These are phyloP conservation scores for Ecliptopera silaceata DNA, from an alignment of 2,888 invertebrate genomes.

Conservation along the genomic window DNA sequence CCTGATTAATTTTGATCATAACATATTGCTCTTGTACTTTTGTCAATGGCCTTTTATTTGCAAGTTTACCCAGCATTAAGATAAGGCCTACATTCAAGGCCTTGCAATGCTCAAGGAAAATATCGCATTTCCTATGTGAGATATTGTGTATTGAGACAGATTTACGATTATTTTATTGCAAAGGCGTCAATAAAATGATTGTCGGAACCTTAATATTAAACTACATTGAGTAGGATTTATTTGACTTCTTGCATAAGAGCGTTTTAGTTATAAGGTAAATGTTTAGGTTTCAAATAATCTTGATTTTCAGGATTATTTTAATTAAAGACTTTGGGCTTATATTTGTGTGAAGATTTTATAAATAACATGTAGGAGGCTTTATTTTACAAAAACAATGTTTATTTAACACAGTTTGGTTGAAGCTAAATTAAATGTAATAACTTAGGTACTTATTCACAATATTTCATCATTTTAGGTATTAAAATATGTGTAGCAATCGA, in stretches of 20 bases:
- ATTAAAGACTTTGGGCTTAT: background rate
- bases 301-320: background rate
- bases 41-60: too few relatives aligned
- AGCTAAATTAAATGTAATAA: too few relatives aligned
- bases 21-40: too few relatives aligned
- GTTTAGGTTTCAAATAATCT: background rate
- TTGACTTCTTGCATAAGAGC: background rate
- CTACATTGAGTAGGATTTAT: constrained; percentile 1
- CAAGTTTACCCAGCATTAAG: too few relatives aligned
- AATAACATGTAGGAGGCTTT: constrained; percentile 1
- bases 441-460: background rate
- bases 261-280: constrained; percentile 5
- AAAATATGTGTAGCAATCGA: too few relatives aligned
- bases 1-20: too few relatives aligned
- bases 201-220: background rate
- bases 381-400: background rate
- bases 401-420: background rate
- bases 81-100: too few relatives aligned
- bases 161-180: background rate
- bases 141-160: too few relatives aligned
- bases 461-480: background rate
- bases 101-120: too few relatives aligned
- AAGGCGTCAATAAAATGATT: background rate
- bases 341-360: background rate
- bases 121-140: too few relatives aligned